phyloP scores from a whole-genome alignment of 2,888 invertebrate genomes.

The Zygogramma bicolorata region DNA sequence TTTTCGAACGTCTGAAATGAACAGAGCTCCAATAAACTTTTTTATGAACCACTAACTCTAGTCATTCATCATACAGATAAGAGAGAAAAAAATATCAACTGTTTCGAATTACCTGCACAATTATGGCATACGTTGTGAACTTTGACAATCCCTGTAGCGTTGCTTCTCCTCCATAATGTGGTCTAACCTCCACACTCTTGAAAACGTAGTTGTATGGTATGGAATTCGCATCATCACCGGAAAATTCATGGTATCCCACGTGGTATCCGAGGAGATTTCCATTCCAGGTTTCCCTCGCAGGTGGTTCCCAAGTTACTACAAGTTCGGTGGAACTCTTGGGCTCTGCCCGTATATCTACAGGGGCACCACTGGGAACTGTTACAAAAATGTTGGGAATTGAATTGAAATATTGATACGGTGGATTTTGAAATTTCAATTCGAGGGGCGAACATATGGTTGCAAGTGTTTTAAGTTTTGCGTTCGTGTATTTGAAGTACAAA shows the following conservation, averaged over 20 bases:
- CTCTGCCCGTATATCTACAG: constrained; percentile 84
- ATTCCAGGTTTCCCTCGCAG: constrained; percentile 87
- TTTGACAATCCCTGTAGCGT: constrained; percentile 79
- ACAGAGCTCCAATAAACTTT: too few species aligned
- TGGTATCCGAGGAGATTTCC: constrained; percentile 90
- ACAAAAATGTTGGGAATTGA: too few species aligned
- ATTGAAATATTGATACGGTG: too few species aligned
- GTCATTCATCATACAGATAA: too few species aligned
- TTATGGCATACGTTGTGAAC: constrained; percentile 84
- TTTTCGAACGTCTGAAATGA: too few species aligned
- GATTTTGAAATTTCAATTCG: too few species aligned
- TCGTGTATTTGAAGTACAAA: too few species aligned
- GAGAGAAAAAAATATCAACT: too few species aligned
- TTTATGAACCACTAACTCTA: too few species aligned
- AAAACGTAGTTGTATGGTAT: constrained; percentile 74
- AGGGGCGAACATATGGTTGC: too few species aligned
- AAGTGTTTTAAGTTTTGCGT: too few species aligned
- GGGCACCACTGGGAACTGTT: constrained; percentile 83
- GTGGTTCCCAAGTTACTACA: constrained; percentile 88
- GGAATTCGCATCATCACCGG: constrained; percentile 53
- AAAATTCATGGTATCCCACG: constrained; percentile 84
- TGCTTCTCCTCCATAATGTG: constrained; percentile 78
- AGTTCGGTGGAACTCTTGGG: constrained; percentile 88
- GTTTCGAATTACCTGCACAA: constrained; percentile 83
- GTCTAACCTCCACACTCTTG: constrained; percentile 81